Evolutionary conservation across 1,140 invertebrate genomes (phyloP).

Genomic region (Drosophila grimshawi): DNA sequence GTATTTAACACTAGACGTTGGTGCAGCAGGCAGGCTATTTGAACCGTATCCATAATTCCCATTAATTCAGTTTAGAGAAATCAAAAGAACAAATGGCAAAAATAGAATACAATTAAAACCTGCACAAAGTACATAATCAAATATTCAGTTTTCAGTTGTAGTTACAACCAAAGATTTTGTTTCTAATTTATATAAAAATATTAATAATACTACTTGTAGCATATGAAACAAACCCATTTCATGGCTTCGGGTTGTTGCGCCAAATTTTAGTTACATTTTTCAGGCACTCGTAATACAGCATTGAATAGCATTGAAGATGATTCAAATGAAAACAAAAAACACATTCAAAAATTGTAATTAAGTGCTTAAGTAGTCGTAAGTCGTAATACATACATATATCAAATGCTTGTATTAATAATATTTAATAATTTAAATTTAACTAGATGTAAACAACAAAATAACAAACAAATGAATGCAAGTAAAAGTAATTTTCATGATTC

Average conservation of each 20-base stretch:
- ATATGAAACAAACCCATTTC: constrained; percentile 25
- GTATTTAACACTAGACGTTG: constrained; percentile 31
- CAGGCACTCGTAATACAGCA: constrained; percentile 35
- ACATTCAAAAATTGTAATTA: constrained; percentile 44
- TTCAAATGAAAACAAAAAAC: constrained; percentile 16
- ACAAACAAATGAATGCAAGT: constrained; percentile 50
- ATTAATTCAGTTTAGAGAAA: constrained; percentile 38
- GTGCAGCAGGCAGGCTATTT: constrained; percentile 31
- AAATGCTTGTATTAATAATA: constrained; percentile 72
- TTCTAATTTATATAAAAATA: constrained; percentile 49
- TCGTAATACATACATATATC: constrained; percentile 40
- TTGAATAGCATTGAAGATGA: background rate
- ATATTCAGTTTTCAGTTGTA: constrained; percentile 69
- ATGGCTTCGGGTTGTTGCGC: constrained; percentile 51
- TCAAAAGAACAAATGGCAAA: constrained; percentile 27
- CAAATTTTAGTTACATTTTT: constrained; percentile 70
- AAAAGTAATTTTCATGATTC: constrained; percentile 80
- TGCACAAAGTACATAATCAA: constrained; percentile 54
- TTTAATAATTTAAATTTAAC: constrained; percentile 45
- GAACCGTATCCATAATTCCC: constrained; percentile 33
- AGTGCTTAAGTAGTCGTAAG: constrained; percentile 70
- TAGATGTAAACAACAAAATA: constrained; percentile 38
- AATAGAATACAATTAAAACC: constrained; percentile 28
- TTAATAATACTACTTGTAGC: constrained; percentile 18
- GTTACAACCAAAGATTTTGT: constrained; percentile 75